A percentile compares a stretch with the other conserved stretches of the same genome.
Evolutionary conservation across 2,888 invertebrate species (phyloP).

Genomic region (Oligia latruncula): DNA sequence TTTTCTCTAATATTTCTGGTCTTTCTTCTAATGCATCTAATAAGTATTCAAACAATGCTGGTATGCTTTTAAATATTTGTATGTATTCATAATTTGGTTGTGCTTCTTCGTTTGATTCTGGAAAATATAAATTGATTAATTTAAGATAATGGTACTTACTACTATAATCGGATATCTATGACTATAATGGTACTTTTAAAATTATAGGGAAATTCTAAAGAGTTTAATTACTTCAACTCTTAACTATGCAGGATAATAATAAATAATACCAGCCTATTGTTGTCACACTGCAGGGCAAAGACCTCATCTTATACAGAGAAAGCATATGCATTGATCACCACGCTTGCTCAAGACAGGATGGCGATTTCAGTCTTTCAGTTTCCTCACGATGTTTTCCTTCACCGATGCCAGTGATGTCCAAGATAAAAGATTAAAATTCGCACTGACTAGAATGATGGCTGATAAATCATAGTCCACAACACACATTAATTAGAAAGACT

Average conservation of each 20-base stretch:
- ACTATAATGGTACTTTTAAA: background rate
- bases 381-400: background rate
- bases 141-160: no score
- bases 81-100: constrained; percentile 68
- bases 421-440: background rate
- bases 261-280: background rate
- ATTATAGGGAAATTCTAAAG: background rate
- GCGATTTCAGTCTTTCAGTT: background rate
- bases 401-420: background rate
- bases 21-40: constrained; percentile 73
- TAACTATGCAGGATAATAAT: background rate
- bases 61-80: constrained; percentile 76
- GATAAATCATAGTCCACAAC: background rate
- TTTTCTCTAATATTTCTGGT: constrained; percentile 77
- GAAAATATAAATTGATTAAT: background rate
- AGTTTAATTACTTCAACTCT: background rate
- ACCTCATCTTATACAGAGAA: background rate
- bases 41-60: constrained; percentile 77
- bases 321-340: background rate
- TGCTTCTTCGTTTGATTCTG: constrained; percentile 60
- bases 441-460: background rate
- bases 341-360: background rate
- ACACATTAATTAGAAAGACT: background rate
- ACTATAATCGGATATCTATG: no score
- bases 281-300: background rate